Percentiles rank a stretch among this genome's conserved stretches.
Evolutionary conservation across 35 echinoderm and acorn worm genomes (phyloP).

Genomic region (Hemicentrotus pulcherrimus): DNA sequence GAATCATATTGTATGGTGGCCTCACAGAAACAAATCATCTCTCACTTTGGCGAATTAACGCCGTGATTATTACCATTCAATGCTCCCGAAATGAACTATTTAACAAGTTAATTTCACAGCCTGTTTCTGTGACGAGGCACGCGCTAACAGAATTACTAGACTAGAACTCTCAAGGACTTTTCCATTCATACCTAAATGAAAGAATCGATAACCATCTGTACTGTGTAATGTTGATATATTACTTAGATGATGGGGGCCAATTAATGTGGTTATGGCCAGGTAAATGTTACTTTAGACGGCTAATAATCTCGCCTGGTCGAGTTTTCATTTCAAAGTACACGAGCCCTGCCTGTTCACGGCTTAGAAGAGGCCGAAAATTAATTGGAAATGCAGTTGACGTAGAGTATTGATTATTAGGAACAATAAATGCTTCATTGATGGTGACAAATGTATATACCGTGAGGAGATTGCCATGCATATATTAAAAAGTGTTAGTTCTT

Average conservation of each 20-base stretch:
- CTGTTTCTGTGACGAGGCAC: not conserved
- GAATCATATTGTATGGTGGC: not conserved
- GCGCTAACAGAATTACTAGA: constrained; percentile 4
- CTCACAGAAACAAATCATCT: constrained; percentile 9
- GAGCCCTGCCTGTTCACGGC: not conserved
- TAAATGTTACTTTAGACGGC: not conserved
- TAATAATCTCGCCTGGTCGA: not conserved
- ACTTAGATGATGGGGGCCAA: not conserved
- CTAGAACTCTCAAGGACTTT: not conserved
- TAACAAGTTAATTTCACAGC: not conserved
- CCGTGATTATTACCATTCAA: not conserved
- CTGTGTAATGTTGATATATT: not conserved
- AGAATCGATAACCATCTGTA: not conserved
- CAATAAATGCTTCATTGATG: not conserved
- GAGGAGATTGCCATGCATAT: not conserved
- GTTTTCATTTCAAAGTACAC: not conserved
- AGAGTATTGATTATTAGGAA: not conserved
- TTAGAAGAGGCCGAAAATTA: not conserved
- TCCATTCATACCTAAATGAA: not conserved
- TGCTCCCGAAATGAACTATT: not conserved
- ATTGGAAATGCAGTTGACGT: not conserved
- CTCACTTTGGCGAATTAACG: not conserved
- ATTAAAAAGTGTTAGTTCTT: not conserved
- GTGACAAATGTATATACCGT: not conserved
- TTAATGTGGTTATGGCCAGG: not conserved